Evolutionary conservation across 2,797 vertebrate species (phyloP).

Genomic region (Crenuchus spilurus): DNA sequence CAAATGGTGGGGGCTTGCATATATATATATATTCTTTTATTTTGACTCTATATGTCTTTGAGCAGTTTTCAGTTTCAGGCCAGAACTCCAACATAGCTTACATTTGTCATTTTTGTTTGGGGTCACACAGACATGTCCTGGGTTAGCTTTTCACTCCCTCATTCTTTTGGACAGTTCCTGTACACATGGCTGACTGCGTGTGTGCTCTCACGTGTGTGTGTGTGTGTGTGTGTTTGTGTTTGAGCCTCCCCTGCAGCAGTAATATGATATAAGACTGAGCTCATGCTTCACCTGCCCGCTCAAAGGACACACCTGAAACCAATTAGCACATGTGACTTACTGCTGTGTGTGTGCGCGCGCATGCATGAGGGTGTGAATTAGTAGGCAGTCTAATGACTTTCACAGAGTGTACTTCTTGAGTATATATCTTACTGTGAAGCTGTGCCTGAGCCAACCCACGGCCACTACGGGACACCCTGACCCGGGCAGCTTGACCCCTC

Average conservation of each 20-base stretch:
- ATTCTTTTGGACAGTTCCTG: background rate
- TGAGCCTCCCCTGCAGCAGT: slow-evolving; percentile 18
- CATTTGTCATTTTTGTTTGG: slow-evolving; percentile 20
- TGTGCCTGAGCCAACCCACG: slow-evolving; percentile 31
- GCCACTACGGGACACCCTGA: slow-evolving; percentile 32
- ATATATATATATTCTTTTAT: no score
- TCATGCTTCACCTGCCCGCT: slow-evolving; percentile 61
- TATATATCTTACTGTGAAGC: slow-evolving; percentile 44
- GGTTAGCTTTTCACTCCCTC: background rate
- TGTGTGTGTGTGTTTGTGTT: slow-evolving; percentile 19
- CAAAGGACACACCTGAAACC: slow-evolving; percentile 69
- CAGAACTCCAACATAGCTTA: slow-evolving; percentile 12
- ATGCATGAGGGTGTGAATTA: background rate
- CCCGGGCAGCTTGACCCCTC: slow-evolving; percentile 28
- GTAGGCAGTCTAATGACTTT: slow-evolving; percentile 67
- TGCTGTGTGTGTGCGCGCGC: slow-evolving; percentile 39
- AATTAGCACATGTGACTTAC: slow-evolving; percentile 63
- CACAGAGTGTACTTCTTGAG: slow-evolving; percentile 44
- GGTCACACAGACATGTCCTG: slow-evolving; percentile 3
- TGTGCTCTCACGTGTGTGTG: background rate
- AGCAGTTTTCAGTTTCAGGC: slow-evolving; percentile 33
- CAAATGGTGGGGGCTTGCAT: no score
- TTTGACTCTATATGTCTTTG: no score
- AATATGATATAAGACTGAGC: slow-evolving; percentile 40
- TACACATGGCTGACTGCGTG: background rate